phyloP scores from a whole-genome alignment of 2,888 invertebrate genomes.

The Odiellus spinosus region DNA sequence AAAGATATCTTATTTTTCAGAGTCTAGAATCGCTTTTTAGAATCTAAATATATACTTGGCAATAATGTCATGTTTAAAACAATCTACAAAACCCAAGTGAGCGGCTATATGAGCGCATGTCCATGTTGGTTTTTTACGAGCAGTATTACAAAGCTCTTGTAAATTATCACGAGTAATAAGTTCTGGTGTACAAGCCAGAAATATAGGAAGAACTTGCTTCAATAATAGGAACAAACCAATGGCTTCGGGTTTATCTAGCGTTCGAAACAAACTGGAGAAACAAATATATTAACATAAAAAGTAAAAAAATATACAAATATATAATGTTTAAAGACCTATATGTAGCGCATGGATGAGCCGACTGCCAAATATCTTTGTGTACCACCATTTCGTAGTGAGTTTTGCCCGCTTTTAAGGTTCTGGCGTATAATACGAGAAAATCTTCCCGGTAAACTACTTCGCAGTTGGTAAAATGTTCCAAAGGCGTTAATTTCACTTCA shows the following conservation, averaged over 20 bases:
- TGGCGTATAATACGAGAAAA: slow-evolving; percentile 57
- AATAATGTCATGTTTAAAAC: slow-evolving; percentile 39
- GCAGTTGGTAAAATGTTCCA: slow-evolving; percentile 52
- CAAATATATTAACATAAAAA: not conserved
- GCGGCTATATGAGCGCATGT: slow-evolving; percentile 69
- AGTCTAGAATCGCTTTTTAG: no score
- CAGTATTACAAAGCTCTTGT: slow-evolving; percentile 26
- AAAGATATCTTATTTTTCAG: no score
- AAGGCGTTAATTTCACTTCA: slow-evolving; percentile 42
- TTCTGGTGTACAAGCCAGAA: slow-evolving; percentile 15
- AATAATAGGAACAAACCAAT: no score
- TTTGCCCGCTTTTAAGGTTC: slow-evolving; percentile 27
- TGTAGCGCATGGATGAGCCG: slow-evolving; percentile 41
- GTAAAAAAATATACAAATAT: no score
- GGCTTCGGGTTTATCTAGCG: no score
- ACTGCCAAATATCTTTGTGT: slow-evolving; percentile 15
- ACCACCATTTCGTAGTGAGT: slow-evolving; percentile 17
- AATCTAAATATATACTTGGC: not conserved
- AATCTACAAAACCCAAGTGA: slow-evolving; percentile 54
- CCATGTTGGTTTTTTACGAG: slow-evolving; percentile 38
- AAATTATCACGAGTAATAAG: slow-evolving; percentile 45
- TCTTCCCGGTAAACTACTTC: slow-evolving; percentile 58
- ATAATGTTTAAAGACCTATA: no score
- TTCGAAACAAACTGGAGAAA: not conserved
- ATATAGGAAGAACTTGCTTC: slow-evolving; percentile 18